Evolutionary conservation across 2,888 invertebrate genomes (phyloP).

Genomic region (Herminia tarsipennalis): DNA sequence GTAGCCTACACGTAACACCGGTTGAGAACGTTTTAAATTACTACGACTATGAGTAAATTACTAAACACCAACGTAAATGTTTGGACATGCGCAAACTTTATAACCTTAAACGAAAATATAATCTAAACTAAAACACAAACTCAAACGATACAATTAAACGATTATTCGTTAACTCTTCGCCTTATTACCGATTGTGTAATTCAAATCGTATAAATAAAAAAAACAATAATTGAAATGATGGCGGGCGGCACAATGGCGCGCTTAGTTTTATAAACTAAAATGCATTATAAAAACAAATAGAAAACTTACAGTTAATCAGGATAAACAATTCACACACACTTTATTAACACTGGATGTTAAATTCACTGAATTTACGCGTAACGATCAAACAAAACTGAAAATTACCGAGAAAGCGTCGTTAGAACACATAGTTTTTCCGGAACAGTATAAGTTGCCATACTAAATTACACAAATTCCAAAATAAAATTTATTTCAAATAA

Average conservation of each 20-base stretch:
- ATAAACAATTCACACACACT: slow-evolving; percentile 52
- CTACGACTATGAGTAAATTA: slow-evolving; percentile 8
- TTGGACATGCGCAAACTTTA: slow-evolving; percentile 18
- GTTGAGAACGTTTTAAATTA: no score
- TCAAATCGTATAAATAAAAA: slow-evolving; percentile 39
- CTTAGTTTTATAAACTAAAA: slow-evolving; percentile 29
- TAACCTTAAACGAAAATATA: slow-evolving; percentile 30
- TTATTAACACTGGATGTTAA: slow-evolving; percentile 49
- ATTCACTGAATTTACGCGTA: slow-evolving; percentile 46
- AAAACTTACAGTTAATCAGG: slow-evolving; percentile 59
- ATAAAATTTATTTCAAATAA: no score
- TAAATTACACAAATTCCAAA: no score
- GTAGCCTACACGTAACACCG: not conserved
- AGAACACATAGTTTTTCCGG: slow-evolving; percentile 54
- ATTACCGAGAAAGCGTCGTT: slow-evolving; percentile 62
- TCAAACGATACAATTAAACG: not conserved
- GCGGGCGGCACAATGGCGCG: slow-evolving; percentile 80
- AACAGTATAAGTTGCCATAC: slow-evolving; percentile 34
- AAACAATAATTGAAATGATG: slow-evolving; percentile 64
- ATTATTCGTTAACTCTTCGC: slow-evolving; percentile 6
- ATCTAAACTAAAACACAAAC: not conserved
- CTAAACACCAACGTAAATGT: slow-evolving; percentile 12
- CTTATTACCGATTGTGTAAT: not conserved
- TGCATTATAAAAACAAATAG: slow-evolving; percentile 24
- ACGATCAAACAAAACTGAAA: slow-evolving; percentile 55